These are phyloP conservation scores for Diplodus puntazzo DNA, from an alignment of 2,797 vertebrate genomes.

Conservation along the genomic window DNA sequence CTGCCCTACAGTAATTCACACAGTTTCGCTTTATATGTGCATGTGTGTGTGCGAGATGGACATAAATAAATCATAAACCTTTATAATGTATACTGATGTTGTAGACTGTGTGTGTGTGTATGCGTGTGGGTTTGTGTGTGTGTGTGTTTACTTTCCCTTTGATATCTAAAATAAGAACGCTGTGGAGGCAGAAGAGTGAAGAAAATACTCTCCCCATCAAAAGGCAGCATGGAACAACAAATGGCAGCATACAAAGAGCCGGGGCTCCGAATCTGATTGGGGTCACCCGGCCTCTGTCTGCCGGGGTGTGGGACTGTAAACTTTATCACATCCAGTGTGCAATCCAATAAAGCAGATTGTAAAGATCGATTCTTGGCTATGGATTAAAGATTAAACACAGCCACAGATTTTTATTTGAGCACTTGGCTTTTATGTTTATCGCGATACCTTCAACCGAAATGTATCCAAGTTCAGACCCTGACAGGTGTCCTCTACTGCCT, in stretches of 20 bases:
- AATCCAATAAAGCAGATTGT: slow-evolving; percentile 68
- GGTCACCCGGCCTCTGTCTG: slow-evolving; percentile 56
- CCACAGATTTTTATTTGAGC: slow-evolving; percentile 59
- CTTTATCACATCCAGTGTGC: slow-evolving; percentile 57
- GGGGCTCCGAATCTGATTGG: slow-evolving; percentile 58
- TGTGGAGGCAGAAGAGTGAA: slow-evolving; percentile 58
- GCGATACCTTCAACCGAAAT: slow-evolving; percentile 26
- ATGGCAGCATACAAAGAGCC: slow-evolving; percentile 49
- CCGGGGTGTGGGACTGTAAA: slow-evolving; percentile 52
- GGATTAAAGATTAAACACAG: slow-evolving; percentile 69
- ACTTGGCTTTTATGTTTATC: slow-evolving; percentile 61
- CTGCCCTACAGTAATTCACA: neutral
- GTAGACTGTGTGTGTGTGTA: slow-evolving; percentile 14
- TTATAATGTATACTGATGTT: neutral
- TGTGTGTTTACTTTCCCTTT: slow-evolving; percentile 48
- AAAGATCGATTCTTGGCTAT: slow-evolving; percentile 66
- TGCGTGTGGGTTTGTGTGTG: slow-evolving; percentile 1
- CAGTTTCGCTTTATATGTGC: neutral
- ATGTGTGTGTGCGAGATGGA: neutral
- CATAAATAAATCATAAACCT: slow-evolving; percentile 14
- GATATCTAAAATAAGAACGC: slow-evolving; percentile 69
- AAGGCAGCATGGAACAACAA: slow-evolving; percentile 56
- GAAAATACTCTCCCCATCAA: slow-evolving; percentile 68
- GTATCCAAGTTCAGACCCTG: slow-evolving; percentile 46
- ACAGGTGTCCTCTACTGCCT: slow-evolving; percentile 54